Conservation (phyloP, 2,797 vertebrate genomes). For the Spinibarbus caldwelli region DNA sequence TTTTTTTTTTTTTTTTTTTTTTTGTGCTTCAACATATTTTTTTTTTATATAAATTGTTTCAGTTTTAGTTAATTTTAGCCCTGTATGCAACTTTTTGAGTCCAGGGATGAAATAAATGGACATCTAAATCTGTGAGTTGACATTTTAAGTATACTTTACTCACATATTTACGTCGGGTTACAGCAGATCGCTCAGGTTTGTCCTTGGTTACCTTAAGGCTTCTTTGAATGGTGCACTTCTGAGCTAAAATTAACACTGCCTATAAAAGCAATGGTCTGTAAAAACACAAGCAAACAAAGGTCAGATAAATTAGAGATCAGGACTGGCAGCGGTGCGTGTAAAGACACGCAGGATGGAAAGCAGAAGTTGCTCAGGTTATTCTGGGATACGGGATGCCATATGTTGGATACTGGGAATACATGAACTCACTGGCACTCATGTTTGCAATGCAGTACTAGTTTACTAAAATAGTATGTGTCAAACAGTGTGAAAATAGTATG, state of each 20-base stretch:
- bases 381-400: not conserved
- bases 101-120: not conserved
- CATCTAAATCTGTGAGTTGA: not conserved
- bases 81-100: not conserved
- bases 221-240: constrained; percentile 2
- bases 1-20: no score
- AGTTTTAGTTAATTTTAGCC: not conserved
- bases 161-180: not conserved
- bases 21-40: not conserved
- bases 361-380: constrained; percentile 14
- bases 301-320: constrained; percentile 47
- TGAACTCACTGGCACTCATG: not conserved
- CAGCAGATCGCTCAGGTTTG: constrained; percentile 7
- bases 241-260: constrained; percentile 51
- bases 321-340: constrained; percentile 9
- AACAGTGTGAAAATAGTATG: not conserved
- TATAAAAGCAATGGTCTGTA: constrained; percentile 54
- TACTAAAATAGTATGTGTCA: not conserved
- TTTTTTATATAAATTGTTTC: not conserved
- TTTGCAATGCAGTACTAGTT: not conserved
- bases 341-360: not conserved
- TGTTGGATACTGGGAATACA: constrained; percentile 8
- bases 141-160: no score
- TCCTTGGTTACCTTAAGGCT: constrained; percentile 35
- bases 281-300: constrained; percentile 52